phyloP scores from a whole-genome alignment of 2,113 vertebrate species.

The Numenius arquata region DNA sequence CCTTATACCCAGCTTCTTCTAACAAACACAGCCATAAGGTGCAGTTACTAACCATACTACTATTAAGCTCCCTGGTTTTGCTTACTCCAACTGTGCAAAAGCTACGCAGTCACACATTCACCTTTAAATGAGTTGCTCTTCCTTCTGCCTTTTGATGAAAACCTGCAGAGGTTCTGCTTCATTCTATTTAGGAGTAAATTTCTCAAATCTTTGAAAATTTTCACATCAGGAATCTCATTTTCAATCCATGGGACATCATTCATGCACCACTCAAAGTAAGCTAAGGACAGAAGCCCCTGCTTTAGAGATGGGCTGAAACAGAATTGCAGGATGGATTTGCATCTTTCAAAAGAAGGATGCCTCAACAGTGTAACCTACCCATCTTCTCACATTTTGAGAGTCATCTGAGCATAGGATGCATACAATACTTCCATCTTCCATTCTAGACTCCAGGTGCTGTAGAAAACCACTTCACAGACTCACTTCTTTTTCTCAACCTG shows the following conservation, averaged over 20 bases:
- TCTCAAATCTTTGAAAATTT: not conserved
- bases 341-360: not conserved
- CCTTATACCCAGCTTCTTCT: not conserved
- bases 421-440: not conserved
- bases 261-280: not conserved
- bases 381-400: not conserved
- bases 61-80: not conserved
- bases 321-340: not conserved
- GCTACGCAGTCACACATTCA: not conserved
- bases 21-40: not conserved
- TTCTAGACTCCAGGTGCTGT: not conserved
- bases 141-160: not conserved
- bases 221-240: not conserved
- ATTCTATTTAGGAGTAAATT: not conserved
- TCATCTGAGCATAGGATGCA: not conserved
- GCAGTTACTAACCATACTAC: not conserved
- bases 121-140: not conserved
- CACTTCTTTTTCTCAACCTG: not conserved
- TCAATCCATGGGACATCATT: not conserved
- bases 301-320: not conserved
- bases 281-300: not conserved
- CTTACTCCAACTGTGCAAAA: not conserved
- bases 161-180: not conserved
- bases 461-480: not conserved
- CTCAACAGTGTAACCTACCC: not conserved